phyloP scores from a whole-genome alignment of 2,888 invertebrate species.

The Tanytarsus gracilentus region DNA sequence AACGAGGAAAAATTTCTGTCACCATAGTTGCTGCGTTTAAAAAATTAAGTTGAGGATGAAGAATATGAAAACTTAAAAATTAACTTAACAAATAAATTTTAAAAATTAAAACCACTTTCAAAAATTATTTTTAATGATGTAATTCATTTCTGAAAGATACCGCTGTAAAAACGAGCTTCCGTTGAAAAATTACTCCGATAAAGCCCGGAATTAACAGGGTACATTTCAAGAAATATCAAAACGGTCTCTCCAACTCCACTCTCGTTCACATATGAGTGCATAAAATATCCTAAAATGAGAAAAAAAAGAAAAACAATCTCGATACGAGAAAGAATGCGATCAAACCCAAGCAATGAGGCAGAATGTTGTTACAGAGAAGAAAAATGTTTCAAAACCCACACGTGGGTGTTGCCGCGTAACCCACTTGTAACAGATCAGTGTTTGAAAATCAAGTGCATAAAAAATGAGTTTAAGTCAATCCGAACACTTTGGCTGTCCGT shows the following conservation, averaged over 20 bases:
- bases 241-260: neutral
- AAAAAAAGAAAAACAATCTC: neutral
- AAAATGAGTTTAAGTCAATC: too few relatives aligned
- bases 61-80: too few relatives aligned
- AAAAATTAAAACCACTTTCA: neutral
- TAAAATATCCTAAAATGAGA: slow-evolving; percentile 3
- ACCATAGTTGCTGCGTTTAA: too few relatives aligned
- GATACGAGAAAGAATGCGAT: neutral
- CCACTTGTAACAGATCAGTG: too few relatives aligned
- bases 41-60: too few relatives aligned
- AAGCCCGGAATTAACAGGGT: slow-evolving; percentile 28
- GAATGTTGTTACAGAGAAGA: neutral
- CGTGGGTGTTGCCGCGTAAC: too few relatives aligned
- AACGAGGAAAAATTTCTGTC: too few relatives aligned
- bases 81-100: too few relatives aligned
- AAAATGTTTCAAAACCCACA: too few relatives aligned
- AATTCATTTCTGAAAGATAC: slow-evolving; percentile 27
- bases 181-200: slow-evolving; percentile 20
- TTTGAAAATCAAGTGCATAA: too few relatives aligned
- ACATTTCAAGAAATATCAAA: slow-evolving; percentile 25
- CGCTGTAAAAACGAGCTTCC: slow-evolving; percentile 28
- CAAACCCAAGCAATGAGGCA: neutral
- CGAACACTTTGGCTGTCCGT: too few relatives aligned
- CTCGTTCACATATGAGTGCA: too few relatives aligned
- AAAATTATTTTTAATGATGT: neutral